phyloP scores from a whole-genome alignment of 2,113 vertebrate species.

The Semicossyphus pulcher region DNA sequence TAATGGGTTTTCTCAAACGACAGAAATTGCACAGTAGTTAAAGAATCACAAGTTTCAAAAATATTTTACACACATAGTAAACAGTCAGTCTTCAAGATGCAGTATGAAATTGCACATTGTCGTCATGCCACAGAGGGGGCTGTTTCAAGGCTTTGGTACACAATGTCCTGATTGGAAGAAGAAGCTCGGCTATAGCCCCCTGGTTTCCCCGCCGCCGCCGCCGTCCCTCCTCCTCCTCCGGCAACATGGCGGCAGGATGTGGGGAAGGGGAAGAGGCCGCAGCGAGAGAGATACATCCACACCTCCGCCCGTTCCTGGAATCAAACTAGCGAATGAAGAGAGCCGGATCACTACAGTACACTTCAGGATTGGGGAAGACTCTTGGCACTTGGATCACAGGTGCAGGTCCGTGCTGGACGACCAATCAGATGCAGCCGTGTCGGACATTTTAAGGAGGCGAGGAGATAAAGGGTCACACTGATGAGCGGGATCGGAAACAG shows the following conservation, averaged over 20 bases:
- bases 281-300: conserved; percentile 43
- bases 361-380: conserved; percentile 79
- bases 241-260: neutral
- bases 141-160: conserved; percentile 85
- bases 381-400: conserved; percentile 77
- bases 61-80: conserved; percentile 77
- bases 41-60: conserved; percentile 73
- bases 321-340: conserved; percentile 42
- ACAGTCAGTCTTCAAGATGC: conserved; percentile 85
- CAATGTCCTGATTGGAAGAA: conserved; percentile 81
- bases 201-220: neutral
- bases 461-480: conserved; percentile 37
- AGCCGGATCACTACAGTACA: conserved; percentile 74
- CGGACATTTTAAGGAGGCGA: conserved; percentile 34
- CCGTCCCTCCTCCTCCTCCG: neutral
- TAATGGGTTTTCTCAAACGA: conserved; percentile 65
- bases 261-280: conserved; percentile 13
- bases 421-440: conserved; percentile 63
- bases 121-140: conserved; percentile 73
- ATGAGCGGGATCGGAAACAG: conserved; percentile 2
- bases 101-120: conserved; percentile 78
- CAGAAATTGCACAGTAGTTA: conserved; percentile 78
- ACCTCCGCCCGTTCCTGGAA: conserved; percentile 38
- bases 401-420: conserved; percentile 71
- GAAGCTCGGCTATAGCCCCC: conserved; percentile 43